Percentiles rank a stretch among this genome's conserved stretches.
Evolutionary conservation across 2,888 invertebrate genomes (phyloP).

Genomic region (Neria commutata): DNA sequence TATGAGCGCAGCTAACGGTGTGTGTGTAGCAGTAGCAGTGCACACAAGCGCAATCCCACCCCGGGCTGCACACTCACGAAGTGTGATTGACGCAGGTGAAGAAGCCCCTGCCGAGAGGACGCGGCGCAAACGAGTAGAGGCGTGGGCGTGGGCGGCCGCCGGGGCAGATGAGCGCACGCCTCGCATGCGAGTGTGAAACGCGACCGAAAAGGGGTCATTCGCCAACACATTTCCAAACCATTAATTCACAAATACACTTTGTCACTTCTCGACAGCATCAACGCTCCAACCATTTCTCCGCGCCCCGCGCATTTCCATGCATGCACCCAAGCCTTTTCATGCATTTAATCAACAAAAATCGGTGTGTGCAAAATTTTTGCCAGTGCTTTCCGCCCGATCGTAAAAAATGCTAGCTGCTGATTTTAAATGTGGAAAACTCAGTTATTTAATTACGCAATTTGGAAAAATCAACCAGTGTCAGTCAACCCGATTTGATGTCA

Average conservation of each 20-base stretch:
- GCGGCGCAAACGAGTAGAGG: no score
- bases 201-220: conserved; percentile 1
- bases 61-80: background rate
- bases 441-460: no score
- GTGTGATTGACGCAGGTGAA: conserved; percentile 3
- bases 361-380: background rate
- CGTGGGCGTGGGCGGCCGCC: no score
- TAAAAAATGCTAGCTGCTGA: background rate
- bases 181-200: background rate
- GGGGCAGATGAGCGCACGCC: no score
- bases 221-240: conserved; percentile 46
- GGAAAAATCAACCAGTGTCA: no score
- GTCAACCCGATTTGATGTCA: no score
- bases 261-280: conserved; percentile 22
- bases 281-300: background rate
- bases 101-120: background rate
- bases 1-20: background rate
- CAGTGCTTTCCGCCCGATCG: no score
- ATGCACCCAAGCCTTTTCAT: background rate
- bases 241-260: conserved; percentile 44
- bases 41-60: background rate
- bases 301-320: background rate
- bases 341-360: background rate
- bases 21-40: background rate
- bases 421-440: no score